Base-by-base conservation (phyloP, 2,888 invertebrate species). In the Isotomurus palustris region DNA sequence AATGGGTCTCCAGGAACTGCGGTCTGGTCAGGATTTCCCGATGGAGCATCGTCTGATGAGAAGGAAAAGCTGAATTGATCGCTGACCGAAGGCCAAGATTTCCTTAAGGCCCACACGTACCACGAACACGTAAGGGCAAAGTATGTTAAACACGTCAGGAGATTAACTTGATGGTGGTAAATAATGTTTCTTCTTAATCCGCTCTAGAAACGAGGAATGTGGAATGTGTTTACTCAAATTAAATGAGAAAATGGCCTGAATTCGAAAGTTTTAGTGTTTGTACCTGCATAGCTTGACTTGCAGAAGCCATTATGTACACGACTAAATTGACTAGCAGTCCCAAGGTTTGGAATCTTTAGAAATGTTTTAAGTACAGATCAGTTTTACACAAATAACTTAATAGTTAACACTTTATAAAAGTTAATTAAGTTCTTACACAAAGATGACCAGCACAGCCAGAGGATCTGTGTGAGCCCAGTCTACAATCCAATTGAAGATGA, bases 1-100 rank as follows among this genome's bases (percentile, higher is more conserved):
- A 40, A n/a, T 2, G 27, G 19, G 3, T 2, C 45, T 44, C 45
- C 2, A 24, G 22, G 32, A 40, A 8, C 25, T 2, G 24, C 12
- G n/a, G 10, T 17, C 38, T 27, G 19, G n/a, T 36, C 17, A 32
- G 5, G 17, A 4, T n/a, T n/a, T 2, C 17, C 19, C 8, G 32
- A 4, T 3, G 48, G 22, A 21, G 14, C 22, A 22, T 17, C 21
- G 21, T 43, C 43, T 22, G 48, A 29, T 12, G 27, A 24, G 28
- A 49, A 67, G 8, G 65, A 60, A 52, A 68, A 68, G 53, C 65
- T 66, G 48, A 68, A 68, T 40, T 68, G 64, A 35, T 68, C 68
- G 32, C 62, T 60, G 35, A 66, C 68, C 2, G 62, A 60, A 6
- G 68, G 68, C 68, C 68, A 68, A n/a, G 68, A 64, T 41, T 65